Percentiles rank a stretch among this genome's conserved stretches.
These are phyloP conservation scores for Scarus forsteni DNA, from an alignment of 2,797 vertebrate species.

Conservation along the genomic window DNA sequence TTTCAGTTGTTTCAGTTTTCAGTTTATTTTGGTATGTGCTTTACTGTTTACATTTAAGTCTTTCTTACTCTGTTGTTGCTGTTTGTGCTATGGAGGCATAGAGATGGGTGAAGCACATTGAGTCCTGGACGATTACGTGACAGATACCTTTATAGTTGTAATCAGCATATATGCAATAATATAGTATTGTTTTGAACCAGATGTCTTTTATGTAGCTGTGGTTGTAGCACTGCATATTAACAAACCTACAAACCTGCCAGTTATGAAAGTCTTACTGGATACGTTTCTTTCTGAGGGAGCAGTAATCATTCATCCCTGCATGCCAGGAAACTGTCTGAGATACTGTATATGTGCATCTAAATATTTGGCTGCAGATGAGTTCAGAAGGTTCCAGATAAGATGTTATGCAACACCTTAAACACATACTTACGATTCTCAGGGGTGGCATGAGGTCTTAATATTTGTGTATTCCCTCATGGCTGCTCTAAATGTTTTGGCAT, in stretches of 20 bases:
- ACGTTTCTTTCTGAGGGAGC: slow-evolving; percentile 8
- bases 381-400: slow-evolving; percentile 15
- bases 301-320: slow-evolving; percentile 14
- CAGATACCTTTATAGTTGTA: no score
- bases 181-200: no score
- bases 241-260: slow-evolving; percentile 10
- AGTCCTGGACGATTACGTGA: no score
- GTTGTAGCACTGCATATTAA: slow-evolving; percentile 21
- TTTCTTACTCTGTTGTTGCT: no score
- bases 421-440: slow-evolving; percentile 9
- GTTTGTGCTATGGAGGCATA: no score
- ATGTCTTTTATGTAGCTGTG: no score
- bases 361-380: slow-evolving; percentile 24
- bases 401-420: slow-evolving; percentile 27
- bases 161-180: no score
- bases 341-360: slow-evolving; percentile 14
- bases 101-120: no score
- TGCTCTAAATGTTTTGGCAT: slow-evolving; percentile 7
- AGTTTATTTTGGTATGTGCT: no score
- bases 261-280: slow-evolving; percentile 14
- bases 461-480: slow-evolving; percentile 2
- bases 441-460: neutral
- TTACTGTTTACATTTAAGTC: no score
- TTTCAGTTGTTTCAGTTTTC: no score
- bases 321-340: slow-evolving; percentile 17